Percentiles rank a stretch among this genome's conserved stretches.
These are phyloP conservation scores for Potamarius usumacintae DNA, from an alignment of 2,113 vertebrate species.

Conservation along the genomic window DNA sequence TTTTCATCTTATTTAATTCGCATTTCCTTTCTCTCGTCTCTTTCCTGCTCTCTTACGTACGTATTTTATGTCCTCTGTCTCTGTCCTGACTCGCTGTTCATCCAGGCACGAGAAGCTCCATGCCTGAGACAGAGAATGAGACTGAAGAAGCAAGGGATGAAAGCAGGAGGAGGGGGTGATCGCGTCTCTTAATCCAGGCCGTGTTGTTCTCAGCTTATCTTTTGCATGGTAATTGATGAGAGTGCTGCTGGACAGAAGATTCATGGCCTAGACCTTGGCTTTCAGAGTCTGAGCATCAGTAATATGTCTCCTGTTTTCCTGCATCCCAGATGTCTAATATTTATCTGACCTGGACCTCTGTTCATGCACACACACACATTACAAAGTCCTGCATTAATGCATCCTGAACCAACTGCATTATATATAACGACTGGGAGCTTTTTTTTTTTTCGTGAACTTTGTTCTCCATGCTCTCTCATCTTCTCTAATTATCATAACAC, in stretches of 20 bases:
- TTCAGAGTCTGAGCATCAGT: constrained; percentile 83
- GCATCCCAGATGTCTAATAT: constrained; percentile 72
- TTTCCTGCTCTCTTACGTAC: not conserved
- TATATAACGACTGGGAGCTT: not conserved
- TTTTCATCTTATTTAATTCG: not conserved
- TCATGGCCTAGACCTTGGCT: constrained; percentile 80
- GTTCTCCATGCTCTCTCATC: not conserved
- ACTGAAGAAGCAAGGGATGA: not conserved
- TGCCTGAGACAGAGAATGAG: not conserved
- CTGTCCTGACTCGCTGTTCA: constrained; percentile 7
- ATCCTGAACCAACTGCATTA: constrained; percentile 15
- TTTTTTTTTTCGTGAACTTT: not conserved
- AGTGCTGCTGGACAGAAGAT: constrained; percentile 72
- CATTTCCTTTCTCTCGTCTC: constrained; percentile 23
- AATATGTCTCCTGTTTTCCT: constrained; percentile 66
- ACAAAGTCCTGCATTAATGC: constrained; percentile 32
- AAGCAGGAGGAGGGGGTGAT: not conserved
- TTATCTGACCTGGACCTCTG: constrained; percentile 60
- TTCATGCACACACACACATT: constrained; percentile 2
- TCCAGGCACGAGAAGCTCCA: constrained; percentile 14
- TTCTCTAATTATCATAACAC: not conserved
- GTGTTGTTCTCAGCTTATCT: constrained; percentile 80
- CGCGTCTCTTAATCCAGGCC: constrained; percentile 71
- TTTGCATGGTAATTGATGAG: constrained; percentile 75
- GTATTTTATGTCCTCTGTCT: not conserved